Conservation (phyloP, 1,140 invertebrate genomes). For the Bombus fervidus region DNA sequence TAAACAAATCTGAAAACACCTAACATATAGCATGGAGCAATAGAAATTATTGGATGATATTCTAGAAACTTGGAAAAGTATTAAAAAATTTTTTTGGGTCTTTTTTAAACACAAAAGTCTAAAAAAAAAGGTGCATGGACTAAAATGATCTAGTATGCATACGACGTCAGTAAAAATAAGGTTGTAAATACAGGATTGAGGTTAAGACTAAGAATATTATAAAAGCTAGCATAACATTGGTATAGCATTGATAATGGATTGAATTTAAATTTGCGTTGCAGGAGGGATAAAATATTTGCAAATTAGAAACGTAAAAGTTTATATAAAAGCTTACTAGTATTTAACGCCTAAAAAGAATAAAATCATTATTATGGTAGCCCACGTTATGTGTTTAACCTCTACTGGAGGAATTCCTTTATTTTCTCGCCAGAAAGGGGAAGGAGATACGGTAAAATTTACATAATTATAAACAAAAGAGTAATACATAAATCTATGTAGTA, state of each 20-base stretch:
- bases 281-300: neutral
- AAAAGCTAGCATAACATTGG: neutral
- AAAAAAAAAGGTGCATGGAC: no score
- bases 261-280: neutral
- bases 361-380: conserved; percentile 84
- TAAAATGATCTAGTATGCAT: no score
- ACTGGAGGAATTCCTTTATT: conserved; percentile 89
- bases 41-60: no score
- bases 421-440: conserved; percentile 86
- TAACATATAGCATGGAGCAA: no score
- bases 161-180: no score
- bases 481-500: conserved; percentile 15
- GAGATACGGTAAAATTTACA: conserved; percentile 83
- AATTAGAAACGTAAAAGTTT: neutral
- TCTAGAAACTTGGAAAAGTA: no score
- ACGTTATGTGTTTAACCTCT: conserved; percentile 87
- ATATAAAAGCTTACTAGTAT: neutral
- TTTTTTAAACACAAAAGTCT: no score
- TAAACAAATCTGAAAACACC: no score
- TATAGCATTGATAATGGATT: neutral
- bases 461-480: conserved; percentile 6
- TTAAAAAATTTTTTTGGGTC: no score
- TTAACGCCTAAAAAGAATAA: neutral
- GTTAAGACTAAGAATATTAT: neutral
- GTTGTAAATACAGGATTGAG: no score